phyloP scores from a whole-genome alignment of 2,113 vertebrate genomes.

The Cercocebus atys region DNA sequence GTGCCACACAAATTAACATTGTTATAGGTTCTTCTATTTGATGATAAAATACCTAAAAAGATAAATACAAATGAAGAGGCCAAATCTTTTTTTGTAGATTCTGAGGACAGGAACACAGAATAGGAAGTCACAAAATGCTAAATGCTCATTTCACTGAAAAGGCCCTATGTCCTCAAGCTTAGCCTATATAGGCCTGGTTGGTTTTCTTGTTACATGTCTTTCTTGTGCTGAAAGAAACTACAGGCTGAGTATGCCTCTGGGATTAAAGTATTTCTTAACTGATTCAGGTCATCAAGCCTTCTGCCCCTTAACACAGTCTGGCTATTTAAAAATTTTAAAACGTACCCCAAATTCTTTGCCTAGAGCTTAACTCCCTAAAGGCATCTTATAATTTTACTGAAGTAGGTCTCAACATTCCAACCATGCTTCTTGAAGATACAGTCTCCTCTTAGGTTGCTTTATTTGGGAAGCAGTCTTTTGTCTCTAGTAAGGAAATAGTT shows the following conservation, averaged over 20 bases:
- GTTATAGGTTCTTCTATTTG: not conserved
- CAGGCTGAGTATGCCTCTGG: not conserved
- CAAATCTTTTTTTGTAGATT: not conserved
- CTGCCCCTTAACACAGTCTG: not conserved
- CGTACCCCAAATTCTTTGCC: not conserved
- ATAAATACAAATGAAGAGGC: not conserved
- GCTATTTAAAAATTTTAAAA: not conserved
- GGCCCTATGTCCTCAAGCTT: not conserved
- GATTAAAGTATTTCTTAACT: not conserved
- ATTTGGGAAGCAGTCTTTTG: constrained; percentile 7
- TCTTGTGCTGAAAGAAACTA: not conserved
- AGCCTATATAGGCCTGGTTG: not conserved
- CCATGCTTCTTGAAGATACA: not conserved
- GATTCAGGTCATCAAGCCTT: not conserved
- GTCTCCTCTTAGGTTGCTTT: not conserved
- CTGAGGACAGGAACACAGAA: not conserved
- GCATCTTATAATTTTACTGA: not conserved
- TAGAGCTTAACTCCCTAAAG: not conserved
- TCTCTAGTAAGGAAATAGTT: constrained; percentile 20
- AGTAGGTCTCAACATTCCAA: not conserved
- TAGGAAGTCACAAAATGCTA: not conserved
- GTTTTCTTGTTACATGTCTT: not conserved
- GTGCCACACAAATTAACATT: not conserved
- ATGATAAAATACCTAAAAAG: not conserved
- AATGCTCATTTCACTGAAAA: not conserved